These are phyloP conservation scores for Ciona savignyi DNA, from an alignment of 23 tunicate genomes.

Conservation along the genomic window DNA sequence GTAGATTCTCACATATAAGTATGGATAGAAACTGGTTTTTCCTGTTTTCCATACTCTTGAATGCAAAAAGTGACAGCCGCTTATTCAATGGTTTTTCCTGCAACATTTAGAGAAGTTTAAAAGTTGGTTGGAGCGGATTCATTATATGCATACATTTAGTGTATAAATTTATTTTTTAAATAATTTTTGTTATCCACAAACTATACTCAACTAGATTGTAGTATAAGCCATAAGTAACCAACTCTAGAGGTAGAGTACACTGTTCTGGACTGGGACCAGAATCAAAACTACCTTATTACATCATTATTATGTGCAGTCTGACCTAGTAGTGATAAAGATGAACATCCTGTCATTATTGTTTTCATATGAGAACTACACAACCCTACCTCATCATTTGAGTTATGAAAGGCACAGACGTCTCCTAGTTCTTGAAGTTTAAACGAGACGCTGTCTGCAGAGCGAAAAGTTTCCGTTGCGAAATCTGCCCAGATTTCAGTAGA, in stretches of 20 bases:
- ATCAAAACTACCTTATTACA: too few relatives aligned
- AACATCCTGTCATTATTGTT: too few relatives aligned
- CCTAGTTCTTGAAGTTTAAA: constrained; percentile 57
- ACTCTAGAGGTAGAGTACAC: too few relatives aligned
- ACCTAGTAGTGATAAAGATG: too few relatives aligned
- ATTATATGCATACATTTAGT: background rate
- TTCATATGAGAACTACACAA: too few relatives aligned
- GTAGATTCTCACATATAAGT: constrained; percentile 66
- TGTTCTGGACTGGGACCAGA: too few relatives aligned
- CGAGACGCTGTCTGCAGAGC: constrained; percentile 64
- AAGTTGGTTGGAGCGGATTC: background rate
- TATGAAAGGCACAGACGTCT: constrained; percentile 62
- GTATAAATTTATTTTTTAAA: background rate
- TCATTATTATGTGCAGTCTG: too few relatives aligned
- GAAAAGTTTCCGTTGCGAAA: constrained; percentile 48
- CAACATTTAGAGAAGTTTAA: background rate
- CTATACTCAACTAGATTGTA: too few relatives aligned
- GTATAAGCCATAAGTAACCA: too few relatives aligned
- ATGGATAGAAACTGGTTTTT: constrained; percentile 76
- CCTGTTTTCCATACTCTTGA: constrained; percentile 64
- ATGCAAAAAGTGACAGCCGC: constrained; percentile 49
- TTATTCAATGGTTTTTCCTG: constrained; percentile 45
- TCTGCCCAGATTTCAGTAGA: constrained; percentile 56
- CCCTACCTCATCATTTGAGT: constrained; percentile 15
- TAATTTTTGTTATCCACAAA: background rate